Percentiles rank a stretch among this genome's conserved stretches.
Evolutionary conservation across 2,113 vertebrate species (phyloP).

Genomic region (Phocoena phocoena): DNA sequence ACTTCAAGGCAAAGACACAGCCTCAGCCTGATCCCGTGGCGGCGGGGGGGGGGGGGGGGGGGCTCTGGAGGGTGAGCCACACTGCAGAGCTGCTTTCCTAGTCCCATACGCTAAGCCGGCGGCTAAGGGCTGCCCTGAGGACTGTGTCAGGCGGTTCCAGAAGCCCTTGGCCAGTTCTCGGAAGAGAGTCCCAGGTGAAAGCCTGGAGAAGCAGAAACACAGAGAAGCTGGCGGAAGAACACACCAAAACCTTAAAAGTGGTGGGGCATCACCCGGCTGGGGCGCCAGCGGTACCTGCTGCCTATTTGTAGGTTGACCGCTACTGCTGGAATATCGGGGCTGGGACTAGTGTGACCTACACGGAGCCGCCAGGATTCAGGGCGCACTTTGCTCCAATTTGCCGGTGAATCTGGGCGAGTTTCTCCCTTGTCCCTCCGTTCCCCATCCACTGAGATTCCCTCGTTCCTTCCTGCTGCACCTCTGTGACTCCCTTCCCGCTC

Average conservation of each 20-base stretch:
- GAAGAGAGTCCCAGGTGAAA: neutral
- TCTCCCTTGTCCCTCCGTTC: neutral
- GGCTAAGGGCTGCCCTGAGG: neutral
- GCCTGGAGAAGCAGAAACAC: neutral
- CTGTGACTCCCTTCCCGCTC: neutral
- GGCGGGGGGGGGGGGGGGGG: no score
- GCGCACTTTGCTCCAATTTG: neutral
- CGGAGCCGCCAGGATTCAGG: neutral
- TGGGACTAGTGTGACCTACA: rapidly evolving
- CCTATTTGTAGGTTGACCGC: rapidly evolving
- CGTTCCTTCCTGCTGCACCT: neutral
- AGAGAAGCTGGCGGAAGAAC: neutral
- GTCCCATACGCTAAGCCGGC: rapidly evolving
- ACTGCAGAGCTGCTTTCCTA: rapidly evolving
- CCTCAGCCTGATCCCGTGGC: rapidly evolving
- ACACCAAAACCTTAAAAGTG: rapidly evolving
- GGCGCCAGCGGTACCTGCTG: rapidly evolving
- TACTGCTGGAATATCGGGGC: rapidly evolving
- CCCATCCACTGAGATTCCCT: rapidly evolving
- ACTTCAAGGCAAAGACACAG: neutral
- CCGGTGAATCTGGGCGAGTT: neutral
- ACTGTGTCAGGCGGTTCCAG: rapidly evolving
- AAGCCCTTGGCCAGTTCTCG: neutral
- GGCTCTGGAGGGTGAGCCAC: rapidly evolving
- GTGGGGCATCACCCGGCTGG: rapidly evolving